Conservation (phyloP, 2,888 invertebrate genomes). For the Blastobasis adustella region DNA sequence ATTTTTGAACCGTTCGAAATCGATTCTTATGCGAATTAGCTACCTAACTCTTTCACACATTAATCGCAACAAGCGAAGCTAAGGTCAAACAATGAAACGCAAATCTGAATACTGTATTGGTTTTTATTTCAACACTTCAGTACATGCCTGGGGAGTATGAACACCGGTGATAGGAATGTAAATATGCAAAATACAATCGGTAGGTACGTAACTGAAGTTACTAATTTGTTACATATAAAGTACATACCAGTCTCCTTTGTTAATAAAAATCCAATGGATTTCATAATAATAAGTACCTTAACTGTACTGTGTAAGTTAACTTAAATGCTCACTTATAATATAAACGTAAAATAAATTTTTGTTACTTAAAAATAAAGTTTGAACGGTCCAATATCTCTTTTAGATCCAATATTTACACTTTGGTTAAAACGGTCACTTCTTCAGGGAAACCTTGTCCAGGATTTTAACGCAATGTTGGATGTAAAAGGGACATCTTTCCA, state of each 20-base stretch:
- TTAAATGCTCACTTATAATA: conserved; percentile 66
- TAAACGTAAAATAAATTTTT: background rate
- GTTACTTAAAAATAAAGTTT: conserved; percentile 30
- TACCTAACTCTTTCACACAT: no score
- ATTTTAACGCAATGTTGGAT: conserved; percentile 21
- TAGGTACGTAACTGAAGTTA: conserved; percentile 44
- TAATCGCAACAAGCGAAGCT: no score
- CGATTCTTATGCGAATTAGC: no score
- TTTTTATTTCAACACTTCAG: conserved; percentile 58
- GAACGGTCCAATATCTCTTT: conserved; percentile 43
- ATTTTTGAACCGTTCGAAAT: no score
- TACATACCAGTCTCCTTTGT: conserved; percentile 71
- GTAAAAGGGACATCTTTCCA: conserved; percentile 37
- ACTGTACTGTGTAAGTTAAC: conserved; percentile 48
- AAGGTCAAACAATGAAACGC: conserved; percentile 36
- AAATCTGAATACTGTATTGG: conserved; percentile 68
- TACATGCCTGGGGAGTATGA: conserved; percentile 31
- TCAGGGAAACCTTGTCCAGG: conserved; percentile 1
- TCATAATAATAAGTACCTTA: conserved; percentile 50
- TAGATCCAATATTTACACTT: conserved; percentile 28
- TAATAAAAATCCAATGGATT: conserved; percentile 61
- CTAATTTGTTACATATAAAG: conserved; percentile 37
- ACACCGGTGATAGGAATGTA: conserved; percentile 61
- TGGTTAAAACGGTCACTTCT: conserved; percentile 15
- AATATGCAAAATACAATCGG: conserved; percentile 21